phyloP scores from a whole-genome alignment of 2,113 vertebrate species.

The Eulemur rufifrons region DNA sequence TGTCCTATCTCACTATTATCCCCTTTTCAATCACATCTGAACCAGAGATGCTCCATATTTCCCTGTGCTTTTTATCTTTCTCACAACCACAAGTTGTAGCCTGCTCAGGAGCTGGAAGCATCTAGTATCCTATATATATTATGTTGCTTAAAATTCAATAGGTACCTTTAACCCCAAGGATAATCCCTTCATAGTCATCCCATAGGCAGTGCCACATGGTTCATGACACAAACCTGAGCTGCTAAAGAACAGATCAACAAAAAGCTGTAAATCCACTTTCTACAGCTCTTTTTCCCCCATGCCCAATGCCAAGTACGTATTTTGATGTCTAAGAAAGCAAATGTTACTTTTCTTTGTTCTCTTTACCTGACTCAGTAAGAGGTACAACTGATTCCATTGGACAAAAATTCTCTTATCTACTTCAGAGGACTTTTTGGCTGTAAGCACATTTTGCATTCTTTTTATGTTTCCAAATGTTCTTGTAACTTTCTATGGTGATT shows the following conservation, averaged over 20 bases:
- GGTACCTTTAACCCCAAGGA: background rate
- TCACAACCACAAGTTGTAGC: background rate
- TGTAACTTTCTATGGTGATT: constrained; percentile 28
- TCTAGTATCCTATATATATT: background rate
- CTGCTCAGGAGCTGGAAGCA: background rate
- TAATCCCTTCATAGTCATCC: background rate
- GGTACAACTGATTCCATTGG: constrained; percentile 10
- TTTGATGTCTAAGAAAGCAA: background rate
- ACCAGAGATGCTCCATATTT: background rate
- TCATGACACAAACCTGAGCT: background rate
- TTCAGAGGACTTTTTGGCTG: background rate
- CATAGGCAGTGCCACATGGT: background rate
- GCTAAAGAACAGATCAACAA: background rate
- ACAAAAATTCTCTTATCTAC: background rate
- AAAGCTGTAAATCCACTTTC: background rate
- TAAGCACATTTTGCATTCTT: constrained; percentile 41
- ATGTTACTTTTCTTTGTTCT: background rate
- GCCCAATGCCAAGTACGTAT: background rate
- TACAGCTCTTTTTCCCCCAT: background rate
- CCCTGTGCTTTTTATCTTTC: background rate
- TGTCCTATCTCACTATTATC: background rate
- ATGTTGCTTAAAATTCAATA: background rate
- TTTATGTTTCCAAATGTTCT: constrained; percentile 34
- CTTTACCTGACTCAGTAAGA: background rate
- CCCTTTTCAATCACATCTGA: background rate